Evolutionary conservation across 1,140 invertebrate genomes (phyloP).

Genomic region (Drosophila mauritiana): DNA sequence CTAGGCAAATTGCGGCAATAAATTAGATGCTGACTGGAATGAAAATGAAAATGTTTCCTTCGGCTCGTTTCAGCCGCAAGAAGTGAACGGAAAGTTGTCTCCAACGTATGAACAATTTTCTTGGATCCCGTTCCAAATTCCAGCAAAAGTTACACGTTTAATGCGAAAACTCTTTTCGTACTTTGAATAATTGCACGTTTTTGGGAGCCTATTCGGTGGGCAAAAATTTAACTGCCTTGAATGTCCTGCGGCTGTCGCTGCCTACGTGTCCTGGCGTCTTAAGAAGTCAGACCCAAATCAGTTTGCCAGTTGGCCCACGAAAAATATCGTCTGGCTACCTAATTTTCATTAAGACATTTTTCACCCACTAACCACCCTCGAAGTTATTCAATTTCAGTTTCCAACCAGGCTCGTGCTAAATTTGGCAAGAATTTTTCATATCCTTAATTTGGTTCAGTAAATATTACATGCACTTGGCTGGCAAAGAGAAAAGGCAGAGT

Average conservation of each 20-base stretch:
- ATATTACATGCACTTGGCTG: slow-evolving; percentile 12
- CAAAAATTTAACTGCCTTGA: slow-evolving; percentile 34
- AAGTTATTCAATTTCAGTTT: slow-evolving; percentile 56
- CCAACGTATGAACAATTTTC: slow-evolving; percentile 63
- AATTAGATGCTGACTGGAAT: slow-evolving; percentile 65
- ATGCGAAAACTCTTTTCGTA: slow-evolving; percentile 59
- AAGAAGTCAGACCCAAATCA: slow-evolving; percentile 37
- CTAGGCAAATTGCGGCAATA: slow-evolving; percentile 68
- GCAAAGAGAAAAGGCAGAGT: neutral
- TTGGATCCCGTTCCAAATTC: neutral
- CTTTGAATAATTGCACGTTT: slow-evolving; percentile 79
- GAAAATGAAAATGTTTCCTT: slow-evolving; percentile 51
- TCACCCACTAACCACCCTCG: slow-evolving; percentile 37
- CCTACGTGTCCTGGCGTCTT: slow-evolving; percentile 47
- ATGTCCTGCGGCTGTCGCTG: slow-evolving; percentile 37
- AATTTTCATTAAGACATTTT: slow-evolving; percentile 55
- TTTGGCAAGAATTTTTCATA: slow-evolving; percentile 31
- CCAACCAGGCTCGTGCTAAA: slow-evolving; percentile 16
- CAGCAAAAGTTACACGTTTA: slow-evolving; percentile 55
- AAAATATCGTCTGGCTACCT: slow-evolving; percentile 37
- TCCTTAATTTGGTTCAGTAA: slow-evolving; percentile 43
- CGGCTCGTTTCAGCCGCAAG: slow-evolving; percentile 24
- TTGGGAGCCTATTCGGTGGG: slow-evolving; percentile 27
- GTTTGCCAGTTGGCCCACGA: slow-evolving; percentile 37
- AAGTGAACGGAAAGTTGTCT: slow-evolving; percentile 70